A percentile compares a stretch with the other conserved stretches of the same genome.
Evolutionary conservation across 2,797 vertebrate genomes (phyloP).

Genomic region (Sebastes hubbsi): DNA sequence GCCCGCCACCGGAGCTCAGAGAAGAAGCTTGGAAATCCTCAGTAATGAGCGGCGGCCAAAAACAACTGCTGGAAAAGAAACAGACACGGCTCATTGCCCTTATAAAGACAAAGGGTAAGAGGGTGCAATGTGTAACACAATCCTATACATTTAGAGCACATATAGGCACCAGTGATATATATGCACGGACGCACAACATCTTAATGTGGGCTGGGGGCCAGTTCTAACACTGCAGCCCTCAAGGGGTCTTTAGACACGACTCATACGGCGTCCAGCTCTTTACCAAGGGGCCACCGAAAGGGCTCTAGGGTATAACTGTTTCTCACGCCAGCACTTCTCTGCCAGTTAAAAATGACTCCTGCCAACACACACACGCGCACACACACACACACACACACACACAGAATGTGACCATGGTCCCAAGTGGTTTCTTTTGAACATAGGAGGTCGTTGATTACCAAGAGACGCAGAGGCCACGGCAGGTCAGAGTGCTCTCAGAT

Average conservation of each 20-base stretch:
- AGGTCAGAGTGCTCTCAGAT: constrained; percentile 54
- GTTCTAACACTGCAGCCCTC: constrained; percentile 2
- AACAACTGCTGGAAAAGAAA: constrained; percentile 47
- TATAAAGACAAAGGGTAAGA: constrained; percentile 54
- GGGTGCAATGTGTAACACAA: background rate
- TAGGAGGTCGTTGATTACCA: constrained; percentile 46
- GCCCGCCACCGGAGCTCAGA: background rate
- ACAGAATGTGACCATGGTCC: constrained; percentile 38
- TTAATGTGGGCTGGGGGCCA: constrained; percentile 15
- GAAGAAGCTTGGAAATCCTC: constrained; percentile 39
- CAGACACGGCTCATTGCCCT: constrained; percentile 27
- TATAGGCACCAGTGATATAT: background rate
- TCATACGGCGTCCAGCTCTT: constrained; percentile 11
- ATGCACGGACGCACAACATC: constrained; percentile 2
- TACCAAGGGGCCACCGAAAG: constrained; percentile 33
- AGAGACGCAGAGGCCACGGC: constrained; percentile 21
- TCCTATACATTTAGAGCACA: background rate
- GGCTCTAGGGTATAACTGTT: constrained; percentile 48
- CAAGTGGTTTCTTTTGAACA: constrained; percentile 28
- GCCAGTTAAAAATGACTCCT: constrained; percentile 58
- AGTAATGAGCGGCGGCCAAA: constrained; percentile 29
- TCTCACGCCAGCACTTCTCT: constrained; percentile 59
- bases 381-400: constrained; percentile 21
- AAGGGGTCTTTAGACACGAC: constrained; percentile 19
- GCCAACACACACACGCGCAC: constrained; percentile 24